These are phyloP conservation scores for Bambusicola thoracicus DNA, from an alignment of 2,113 vertebrate species.

Conservation along the genomic window DNA sequence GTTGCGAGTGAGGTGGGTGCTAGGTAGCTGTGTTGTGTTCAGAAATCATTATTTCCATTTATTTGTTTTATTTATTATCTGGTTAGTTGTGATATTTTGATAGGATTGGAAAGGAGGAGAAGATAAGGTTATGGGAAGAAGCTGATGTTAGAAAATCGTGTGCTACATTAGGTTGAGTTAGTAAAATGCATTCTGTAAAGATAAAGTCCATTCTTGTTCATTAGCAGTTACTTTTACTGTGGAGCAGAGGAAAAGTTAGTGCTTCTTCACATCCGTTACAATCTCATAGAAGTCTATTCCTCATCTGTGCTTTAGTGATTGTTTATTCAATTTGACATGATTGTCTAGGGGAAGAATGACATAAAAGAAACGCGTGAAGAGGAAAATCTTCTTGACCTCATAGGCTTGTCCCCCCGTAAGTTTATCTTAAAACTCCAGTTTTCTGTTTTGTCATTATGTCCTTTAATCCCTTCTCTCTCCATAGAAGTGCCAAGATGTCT, in stretches of 20 bases:
- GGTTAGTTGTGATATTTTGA: slow-evolving; percentile 27
- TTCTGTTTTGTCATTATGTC: slow-evolving; percentile 57
- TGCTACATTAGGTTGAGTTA: neutral
- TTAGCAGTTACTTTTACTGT: slow-evolving; percentile 16
- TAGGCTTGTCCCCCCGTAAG: slow-evolving; percentile 5
- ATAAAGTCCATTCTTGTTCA: slow-evolving; percentile 23
- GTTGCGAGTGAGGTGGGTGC: neutral
- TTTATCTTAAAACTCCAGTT: slow-evolving; percentile 44
- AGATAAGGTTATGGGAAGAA: slow-evolving; percentile 63
- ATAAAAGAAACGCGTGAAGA: slow-evolving; percentile 36
- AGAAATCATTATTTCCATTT: slow-evolving; percentile 11
- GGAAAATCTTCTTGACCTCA: slow-evolving; percentile 55
- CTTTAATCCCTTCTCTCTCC: slow-evolving; percentile 66
- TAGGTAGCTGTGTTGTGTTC: slow-evolving; percentile 36
- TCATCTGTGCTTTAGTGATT: slow-evolving; percentile 46
- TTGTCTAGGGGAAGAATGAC: slow-evolving; percentile 38
- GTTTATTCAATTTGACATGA: slow-evolving; percentile 55
- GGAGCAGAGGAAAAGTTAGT: slow-evolving; percentile 25
- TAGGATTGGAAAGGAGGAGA: slow-evolving; percentile 23
- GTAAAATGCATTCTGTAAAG: slow-evolving; percentile 10
- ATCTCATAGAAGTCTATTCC: slow-evolving; percentile 35
- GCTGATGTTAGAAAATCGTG: slow-evolving; percentile 25
- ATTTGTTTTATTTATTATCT: slow-evolving; percentile 51
- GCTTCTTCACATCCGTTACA: slow-evolving; percentile 12
- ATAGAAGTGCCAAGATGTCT: slow-evolving; percentile 69